Percentiles rank a stretch among this genome's conserved stretches.
Conservation (phyloP, 2,888 invertebrate genomes). For the Fragum whitleyi region DNA sequence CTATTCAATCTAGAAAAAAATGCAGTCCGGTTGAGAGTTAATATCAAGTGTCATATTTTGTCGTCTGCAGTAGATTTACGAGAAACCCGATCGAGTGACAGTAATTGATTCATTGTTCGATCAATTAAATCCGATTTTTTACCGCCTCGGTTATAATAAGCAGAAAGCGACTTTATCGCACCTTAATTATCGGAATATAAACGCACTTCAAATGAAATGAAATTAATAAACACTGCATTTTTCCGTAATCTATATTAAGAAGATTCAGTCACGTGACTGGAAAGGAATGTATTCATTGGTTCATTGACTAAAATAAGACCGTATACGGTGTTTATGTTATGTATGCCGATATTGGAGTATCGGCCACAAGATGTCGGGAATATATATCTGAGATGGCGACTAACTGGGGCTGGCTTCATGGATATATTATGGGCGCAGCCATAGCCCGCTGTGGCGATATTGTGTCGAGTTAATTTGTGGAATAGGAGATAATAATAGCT, state of each 20-base stretch:
- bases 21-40: too few species aligned
- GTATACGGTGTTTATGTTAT: constrained; percentile 26
- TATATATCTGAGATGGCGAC: background rate
- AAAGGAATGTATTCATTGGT: constrained; percentile 30
- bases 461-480: constrained; percentile 2
- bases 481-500: constrained; percentile 30
- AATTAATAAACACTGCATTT: background rate
- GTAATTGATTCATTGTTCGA: background rate
- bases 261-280: constrained; percentile 22
- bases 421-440: background rate
- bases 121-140: background rate
- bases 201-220: background rate
- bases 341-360: constrained; percentile 12
- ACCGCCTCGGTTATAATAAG: background rate
- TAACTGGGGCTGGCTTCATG: background rate
- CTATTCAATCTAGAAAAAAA: too few species aligned
- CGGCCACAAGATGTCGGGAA: background rate
- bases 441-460: background rate
- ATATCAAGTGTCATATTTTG: background rate
- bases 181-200: background rate
- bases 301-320: constrained; percentile 12
- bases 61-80: background rate
- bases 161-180: background rate
- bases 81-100: background rate
- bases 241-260: constrained; percentile 29